Conservation (phyloP, 2,888 invertebrate species). For the Cheilosia soror region DNA sequence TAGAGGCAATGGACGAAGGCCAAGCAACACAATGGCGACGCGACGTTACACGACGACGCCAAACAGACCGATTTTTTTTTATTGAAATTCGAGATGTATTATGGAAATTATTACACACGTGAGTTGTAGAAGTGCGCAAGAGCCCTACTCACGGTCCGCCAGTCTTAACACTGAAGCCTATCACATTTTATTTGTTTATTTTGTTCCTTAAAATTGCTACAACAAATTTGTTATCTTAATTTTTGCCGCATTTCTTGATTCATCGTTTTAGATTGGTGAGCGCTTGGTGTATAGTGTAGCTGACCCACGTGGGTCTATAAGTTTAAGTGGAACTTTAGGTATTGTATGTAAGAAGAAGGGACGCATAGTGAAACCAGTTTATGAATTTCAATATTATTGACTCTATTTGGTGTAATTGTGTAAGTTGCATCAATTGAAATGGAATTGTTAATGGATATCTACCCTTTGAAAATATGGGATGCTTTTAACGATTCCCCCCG, state of each 20-base stretch:
- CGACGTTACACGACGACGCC: conserved; percentile 37
- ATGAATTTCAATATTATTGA: not conserved
- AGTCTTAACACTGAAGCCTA: conserved; percentile 54
- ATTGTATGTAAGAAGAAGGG: not conserved
- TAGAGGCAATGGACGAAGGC: conserved; percentile 64
- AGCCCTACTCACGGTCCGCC: not conserved
- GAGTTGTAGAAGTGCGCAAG: not conserved
- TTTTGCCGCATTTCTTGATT: conserved; percentile 74
- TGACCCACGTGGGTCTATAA: conserved; percentile 17
- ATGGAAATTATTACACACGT: conserved; percentile 58
- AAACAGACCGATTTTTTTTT: not conserved
- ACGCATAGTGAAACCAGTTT: conserved; percentile 15
- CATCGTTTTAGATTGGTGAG: conserved; percentile 72
- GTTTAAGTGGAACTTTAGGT: conserved; percentile 28
- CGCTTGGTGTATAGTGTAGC: conserved; percentile 1
- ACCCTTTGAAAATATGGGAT: too few relatives aligned
- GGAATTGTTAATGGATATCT: too few relatives aligned
- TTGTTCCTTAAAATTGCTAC: conserved; percentile 67
- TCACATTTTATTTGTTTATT: conserved; percentile 68
- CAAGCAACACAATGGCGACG: conserved; percentile 68
- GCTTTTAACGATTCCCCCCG: too few relatives aligned
- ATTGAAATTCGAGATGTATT: conserved; percentile 51
- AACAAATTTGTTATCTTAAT: conserved; percentile 76
- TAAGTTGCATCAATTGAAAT: too few relatives aligned
- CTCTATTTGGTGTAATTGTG: not conserved